Evolutionary conservation across 1,140 invertebrate genomes (phyloP).

Genomic region (Euura saliciscinereae): DNA sequence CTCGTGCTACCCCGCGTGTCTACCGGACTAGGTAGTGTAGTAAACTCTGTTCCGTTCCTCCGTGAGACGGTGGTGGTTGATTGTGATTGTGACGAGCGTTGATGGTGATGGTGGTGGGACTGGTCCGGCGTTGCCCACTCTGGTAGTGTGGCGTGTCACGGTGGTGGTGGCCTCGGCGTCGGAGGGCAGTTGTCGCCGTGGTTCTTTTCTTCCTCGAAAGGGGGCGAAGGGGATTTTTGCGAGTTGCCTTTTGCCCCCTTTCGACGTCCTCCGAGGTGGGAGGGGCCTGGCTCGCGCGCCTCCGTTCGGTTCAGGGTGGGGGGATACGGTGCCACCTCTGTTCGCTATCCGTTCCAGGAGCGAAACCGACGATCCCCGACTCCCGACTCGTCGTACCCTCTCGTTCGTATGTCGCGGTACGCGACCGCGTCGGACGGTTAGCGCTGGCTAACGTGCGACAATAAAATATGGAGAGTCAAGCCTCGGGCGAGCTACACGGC

Average conservation of each 20-base stretch:
- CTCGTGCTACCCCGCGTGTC: slow-evolving; percentile 7
- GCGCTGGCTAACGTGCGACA: slow-evolving; percentile 51
- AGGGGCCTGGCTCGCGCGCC: slow-evolving; percentile 35
- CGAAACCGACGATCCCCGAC: slow-evolving; percentile 11
- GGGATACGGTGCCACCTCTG: slow-evolving; percentile 46
- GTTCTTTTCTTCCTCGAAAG: slow-evolving; percentile 53
- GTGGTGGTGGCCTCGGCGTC: slow-evolving; percentile 6
- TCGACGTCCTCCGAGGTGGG: slow-evolving; percentile 3
- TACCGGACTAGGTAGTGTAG: slow-evolving; percentile 15
- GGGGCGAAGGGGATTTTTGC: slow-evolving; percentile 66
- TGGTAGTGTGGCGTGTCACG: slow-evolving; percentile 9
- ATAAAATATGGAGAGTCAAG: slow-evolving; percentile 53
- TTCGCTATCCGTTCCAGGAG: slow-evolving; percentile 12
- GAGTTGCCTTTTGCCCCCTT: slow-evolving; percentile 35
- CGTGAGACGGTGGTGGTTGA: slow-evolving; percentile 10
- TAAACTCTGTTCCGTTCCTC: slow-evolving; percentile 21
- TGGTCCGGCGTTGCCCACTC: no score
- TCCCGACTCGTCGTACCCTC: slow-evolving; percentile 9
- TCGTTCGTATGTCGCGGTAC: slow-evolving; percentile 27
- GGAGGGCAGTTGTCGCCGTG: slow-evolving; percentile 46
- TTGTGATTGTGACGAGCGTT: slow-evolving; percentile 12
- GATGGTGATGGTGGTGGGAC: not conserved
- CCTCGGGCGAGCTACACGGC: slow-evolving; percentile 30
- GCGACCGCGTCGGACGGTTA: slow-evolving; percentile 32
- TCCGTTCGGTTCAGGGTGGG: slow-evolving; percentile 23